Conservation (phyloP, 2,797 vertebrate species). For the Megalops cyprinoides region DNA sequence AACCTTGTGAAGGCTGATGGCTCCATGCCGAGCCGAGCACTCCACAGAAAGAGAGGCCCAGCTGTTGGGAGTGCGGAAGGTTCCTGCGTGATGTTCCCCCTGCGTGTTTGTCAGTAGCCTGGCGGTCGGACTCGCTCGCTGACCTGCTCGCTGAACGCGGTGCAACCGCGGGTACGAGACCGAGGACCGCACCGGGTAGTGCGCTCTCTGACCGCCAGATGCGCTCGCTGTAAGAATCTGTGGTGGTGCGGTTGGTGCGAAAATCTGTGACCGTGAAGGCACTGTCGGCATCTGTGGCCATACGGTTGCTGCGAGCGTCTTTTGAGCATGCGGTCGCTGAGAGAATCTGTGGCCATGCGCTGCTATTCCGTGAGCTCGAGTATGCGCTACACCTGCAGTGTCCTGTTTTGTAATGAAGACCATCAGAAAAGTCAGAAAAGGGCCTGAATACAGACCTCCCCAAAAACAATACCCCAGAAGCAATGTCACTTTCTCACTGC, state of each 20-base stretch:
- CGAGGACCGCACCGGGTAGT: neutral
- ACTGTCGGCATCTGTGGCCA: neutral
- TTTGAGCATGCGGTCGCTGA: neutral
- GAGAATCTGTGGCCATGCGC: neutral
- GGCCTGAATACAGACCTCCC: no score
- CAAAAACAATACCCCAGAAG: neutral
- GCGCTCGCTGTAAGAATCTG: neutral
- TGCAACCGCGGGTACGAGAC: neutral
- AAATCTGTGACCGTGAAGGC: neutral
- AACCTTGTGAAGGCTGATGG: conserved; percentile 92
- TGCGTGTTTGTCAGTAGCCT: conserved; percentile 33
- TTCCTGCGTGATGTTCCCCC: conserved; percentile 55
- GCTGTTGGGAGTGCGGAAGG: conserved; percentile 81
- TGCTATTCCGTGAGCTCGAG: no score
- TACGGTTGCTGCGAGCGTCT: no score
- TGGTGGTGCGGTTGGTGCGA: no score
- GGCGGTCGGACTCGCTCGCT: no score
- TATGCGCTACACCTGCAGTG: no score
- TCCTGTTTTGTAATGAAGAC: no score
- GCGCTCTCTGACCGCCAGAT: neutral
- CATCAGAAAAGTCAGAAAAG: no score
- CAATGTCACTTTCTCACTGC: no score
- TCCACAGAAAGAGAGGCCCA: conserved; percentile 72
- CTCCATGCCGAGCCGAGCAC: conserved; percentile 81
- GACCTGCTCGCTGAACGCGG: neutral